phyloP scores from a whole-genome alignment of 2,797 vertebrate species.

The Morelia viridis region DNA sequence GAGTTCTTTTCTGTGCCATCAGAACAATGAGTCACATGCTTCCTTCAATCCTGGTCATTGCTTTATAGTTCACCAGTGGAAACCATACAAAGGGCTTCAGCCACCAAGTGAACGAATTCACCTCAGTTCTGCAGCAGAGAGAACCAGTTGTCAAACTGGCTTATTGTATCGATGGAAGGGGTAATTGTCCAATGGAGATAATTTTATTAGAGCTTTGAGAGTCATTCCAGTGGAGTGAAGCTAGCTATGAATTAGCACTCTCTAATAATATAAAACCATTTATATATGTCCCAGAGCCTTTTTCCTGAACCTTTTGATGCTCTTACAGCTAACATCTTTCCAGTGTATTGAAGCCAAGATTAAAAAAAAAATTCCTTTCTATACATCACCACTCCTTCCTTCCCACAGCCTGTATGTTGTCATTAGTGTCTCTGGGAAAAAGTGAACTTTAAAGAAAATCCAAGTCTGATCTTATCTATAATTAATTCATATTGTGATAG shows the following conservation, averaged over 20 bases:
- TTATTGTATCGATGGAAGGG: slow-evolving; percentile 60
- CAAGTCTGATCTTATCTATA: slow-evolving; percentile 80
- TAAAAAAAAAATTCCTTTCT: slow-evolving; percentile 61
- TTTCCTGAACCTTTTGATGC: slow-evolving; percentile 64
- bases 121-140: slow-evolving; percentile 46
- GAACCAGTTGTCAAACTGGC: slow-evolving; percentile 57
- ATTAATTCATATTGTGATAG: slow-evolving; percentile 83
- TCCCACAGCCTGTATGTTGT: slow-evolving; percentile 63
- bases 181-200: slow-evolving; percentile 67
- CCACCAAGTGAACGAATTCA: slow-evolving; percentile 58
- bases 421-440: slow-evolving; percentile 77
- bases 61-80: slow-evolving; percentile 53
- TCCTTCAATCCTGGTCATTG: slow-evolving; percentile 45
- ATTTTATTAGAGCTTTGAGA: slow-evolving; percentile 70
- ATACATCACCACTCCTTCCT: slow-evolving; percentile 60
- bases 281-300: slow-evolving; percentile 70
- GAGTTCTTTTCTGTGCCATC: slow-evolving; percentile 8
- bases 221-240: slow-evolving; percentile 60
- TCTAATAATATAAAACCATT: slow-evolving; percentile 71
- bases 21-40: slow-evolving; percentile 52
- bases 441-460: slow-evolving; percentile 71
- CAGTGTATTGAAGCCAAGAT: slow-evolving; percentile 63
- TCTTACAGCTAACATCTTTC: slow-evolving; percentile 65
- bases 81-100: slow-evolving; percentile 41
- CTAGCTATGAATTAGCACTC: slow-evolving; percentile 69